Conservation (phyloP, 2,113 vertebrate genomes). For the Micromys minutus region DNA sequence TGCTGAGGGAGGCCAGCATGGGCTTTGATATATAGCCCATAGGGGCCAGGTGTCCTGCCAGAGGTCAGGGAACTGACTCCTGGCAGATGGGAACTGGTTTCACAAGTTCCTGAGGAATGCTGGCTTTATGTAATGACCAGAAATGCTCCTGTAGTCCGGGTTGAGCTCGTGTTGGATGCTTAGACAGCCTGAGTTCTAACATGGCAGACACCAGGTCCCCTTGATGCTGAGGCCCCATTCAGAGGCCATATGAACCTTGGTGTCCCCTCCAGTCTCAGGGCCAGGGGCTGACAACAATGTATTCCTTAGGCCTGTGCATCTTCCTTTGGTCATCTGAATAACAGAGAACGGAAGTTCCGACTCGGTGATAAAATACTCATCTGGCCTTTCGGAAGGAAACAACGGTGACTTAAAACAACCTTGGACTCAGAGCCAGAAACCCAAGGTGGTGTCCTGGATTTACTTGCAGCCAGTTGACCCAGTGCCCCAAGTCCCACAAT, state of each 20-base stretch:
- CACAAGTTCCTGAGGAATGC: neutral
- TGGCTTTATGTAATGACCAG: neutral
- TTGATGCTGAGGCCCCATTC: neutral
- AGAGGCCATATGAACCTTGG: neutral
- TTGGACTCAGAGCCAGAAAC: neutral
- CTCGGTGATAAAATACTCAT: neutral
- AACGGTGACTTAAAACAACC: neutral
- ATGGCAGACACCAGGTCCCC: neutral
- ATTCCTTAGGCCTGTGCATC: neutral
- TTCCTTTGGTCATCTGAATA: constrained; percentile 23
- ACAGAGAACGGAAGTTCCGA: neutral
- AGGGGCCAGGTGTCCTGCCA: neutral
- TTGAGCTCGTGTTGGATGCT: neutral
- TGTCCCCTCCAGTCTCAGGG: neutral
- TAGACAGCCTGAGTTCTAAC: too few species aligned
- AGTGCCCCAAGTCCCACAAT: neutral
- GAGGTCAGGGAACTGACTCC: neutral
- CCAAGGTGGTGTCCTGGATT: neutral
- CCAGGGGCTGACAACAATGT: neutral
- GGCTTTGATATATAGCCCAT: neutral
- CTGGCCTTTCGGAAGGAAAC: neutral
- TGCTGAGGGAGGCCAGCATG: neutral
- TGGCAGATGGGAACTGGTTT: neutral
- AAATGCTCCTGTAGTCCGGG: neutral
- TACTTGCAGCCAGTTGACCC: neutral